phyloP scores from a whole-genome alignment of 2,797 vertebrate genomes.

The Pangasius sanitwongsei region DNA sequence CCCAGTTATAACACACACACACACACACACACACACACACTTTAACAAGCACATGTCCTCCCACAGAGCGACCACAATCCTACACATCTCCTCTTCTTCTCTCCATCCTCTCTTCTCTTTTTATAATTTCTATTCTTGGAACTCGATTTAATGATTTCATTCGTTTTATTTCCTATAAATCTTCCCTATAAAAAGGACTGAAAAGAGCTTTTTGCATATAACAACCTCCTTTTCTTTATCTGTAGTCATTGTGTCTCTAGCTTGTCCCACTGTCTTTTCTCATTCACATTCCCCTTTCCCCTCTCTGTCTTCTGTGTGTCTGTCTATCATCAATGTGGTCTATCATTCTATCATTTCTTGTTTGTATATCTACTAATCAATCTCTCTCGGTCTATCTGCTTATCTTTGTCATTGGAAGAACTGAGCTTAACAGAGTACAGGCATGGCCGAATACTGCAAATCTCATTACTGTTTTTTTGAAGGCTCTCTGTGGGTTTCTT shows the following conservation, averaged over 20 bases:
- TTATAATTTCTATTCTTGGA: not conserved
- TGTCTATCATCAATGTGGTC: not conserved
- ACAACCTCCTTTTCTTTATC: not conserved
- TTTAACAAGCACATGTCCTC: not conserved
- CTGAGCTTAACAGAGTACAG: not conserved
- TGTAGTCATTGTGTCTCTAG: not conserved
- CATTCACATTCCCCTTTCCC: not conserved
- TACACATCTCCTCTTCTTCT: not conserved
- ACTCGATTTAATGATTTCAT: not conserved
- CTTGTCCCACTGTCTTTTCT: not conserved
- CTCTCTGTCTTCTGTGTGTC: not conserved
- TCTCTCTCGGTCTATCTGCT: no score
- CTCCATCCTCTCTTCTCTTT: not conserved
- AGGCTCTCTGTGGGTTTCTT: slow-evolving; percentile 1
- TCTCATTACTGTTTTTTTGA: not conserved
- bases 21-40: not conserved
- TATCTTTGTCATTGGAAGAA: not conserved
- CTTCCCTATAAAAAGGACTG: not conserved
- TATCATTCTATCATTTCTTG: not conserved
- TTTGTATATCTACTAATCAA: not conserved
- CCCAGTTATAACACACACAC: not conserved
- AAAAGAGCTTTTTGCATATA: not conserved
- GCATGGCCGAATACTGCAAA: not conserved
- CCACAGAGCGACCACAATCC: not conserved
- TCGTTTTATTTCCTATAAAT: not conserved